These are phyloP conservation scores for Lissonota sp. DNA, from an alignment of 2,888 invertebrate species.

Conservation along the genomic window DNA sequence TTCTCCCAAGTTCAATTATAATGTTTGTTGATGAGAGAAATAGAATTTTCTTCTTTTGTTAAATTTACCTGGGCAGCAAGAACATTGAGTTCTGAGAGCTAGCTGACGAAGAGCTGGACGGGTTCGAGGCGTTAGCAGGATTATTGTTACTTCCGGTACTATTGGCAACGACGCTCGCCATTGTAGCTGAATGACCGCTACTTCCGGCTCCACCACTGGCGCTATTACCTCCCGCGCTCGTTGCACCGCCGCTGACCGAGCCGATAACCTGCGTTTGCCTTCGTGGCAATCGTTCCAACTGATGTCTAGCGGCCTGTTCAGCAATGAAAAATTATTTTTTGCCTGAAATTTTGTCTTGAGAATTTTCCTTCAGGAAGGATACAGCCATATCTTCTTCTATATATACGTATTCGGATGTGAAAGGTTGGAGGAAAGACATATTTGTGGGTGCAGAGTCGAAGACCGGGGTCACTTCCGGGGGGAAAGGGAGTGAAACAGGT, in stretches of 20 bases:
- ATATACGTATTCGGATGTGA: too few relatives aligned
- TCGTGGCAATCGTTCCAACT: slow-evolving; percentile 94
- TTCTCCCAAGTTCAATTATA: not conserved
- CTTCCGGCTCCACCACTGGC: slow-evolving; percentile 67
- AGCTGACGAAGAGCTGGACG: slow-evolving; percentile 78
- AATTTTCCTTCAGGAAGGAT: not conserved
- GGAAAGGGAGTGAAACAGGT: slow-evolving; percentile 62
- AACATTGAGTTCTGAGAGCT: slow-evolving; percentile 82
- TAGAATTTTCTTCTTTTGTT: not conserved
- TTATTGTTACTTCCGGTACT: slow-evolving; percentile 81
- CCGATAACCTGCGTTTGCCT: slow-evolving; percentile 89
- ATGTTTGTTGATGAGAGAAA: too few relatives aligned
- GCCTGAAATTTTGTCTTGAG: not conserved
- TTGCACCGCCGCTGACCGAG: slow-evolving; percentile 84
- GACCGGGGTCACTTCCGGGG: slow-evolving; percentile 59
- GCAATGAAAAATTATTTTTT: too few relatives aligned
- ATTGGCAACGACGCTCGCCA: slow-evolving; percentile 80
- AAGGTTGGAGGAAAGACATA: too few relatives aligned
- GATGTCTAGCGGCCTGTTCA: slow-evolving; percentile 90
- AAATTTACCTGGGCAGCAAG: slow-evolving; percentile 80
- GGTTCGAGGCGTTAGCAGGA: slow-evolving; percentile 78
- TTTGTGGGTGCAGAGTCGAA: slow-evolving; percentile 18
- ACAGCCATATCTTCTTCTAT: too few relatives aligned
- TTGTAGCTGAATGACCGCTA: slow-evolving; percentile 79
- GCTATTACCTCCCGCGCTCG: slow-evolving; percentile 74